phyloP scores from a whole-genome alignment of 2,888 invertebrate species.

The Resseliella maxima region DNA sequence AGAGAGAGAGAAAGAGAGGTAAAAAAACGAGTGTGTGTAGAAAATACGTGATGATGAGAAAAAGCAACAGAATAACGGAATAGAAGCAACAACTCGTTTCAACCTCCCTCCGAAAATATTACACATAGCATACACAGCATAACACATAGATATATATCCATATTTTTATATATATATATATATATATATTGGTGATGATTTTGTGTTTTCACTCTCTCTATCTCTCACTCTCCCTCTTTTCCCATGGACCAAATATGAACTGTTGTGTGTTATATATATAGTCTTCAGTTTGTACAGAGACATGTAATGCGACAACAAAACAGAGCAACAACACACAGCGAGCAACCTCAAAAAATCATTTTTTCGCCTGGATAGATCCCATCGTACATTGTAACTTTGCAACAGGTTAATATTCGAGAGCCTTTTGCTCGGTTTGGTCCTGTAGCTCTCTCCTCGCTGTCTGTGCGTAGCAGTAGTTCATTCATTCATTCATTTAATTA shows the following conservation, averaged over 20 bases:
- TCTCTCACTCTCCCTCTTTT: too few species aligned
- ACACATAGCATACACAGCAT: too few species aligned
- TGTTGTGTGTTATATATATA: not conserved
- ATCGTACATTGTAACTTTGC: constrained; percentile 28
- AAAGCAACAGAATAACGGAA: not conserved
- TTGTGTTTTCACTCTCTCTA: too few species aligned
- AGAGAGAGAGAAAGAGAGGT: too few species aligned
- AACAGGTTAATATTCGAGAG: constrained; percentile 53
- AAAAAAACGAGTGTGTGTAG: not conserved
- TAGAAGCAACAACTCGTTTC: constrained; percentile 38
- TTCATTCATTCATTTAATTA: constrained; percentile 29
- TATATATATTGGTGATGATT: not conserved
- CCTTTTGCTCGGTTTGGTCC: constrained; percentile 12
- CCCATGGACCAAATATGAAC: constrained; percentile 43
- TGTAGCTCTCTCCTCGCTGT: not conserved
- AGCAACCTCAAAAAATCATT: not conserved
- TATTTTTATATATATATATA: not conserved
- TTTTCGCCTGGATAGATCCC: constrained; percentile 42
- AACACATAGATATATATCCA: too few species aligned
- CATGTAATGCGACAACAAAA: constrained; percentile 8
- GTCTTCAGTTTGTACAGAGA: constrained; percentile 24
- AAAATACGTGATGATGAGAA: not conserved
- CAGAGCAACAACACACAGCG: not conserved
- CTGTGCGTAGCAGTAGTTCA: constrained; percentile 13
- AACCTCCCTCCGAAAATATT: not conserved